phyloP scores from a whole-genome alignment of 2,888 invertebrate species.

The Eupithecia subfuscata region DNA sequence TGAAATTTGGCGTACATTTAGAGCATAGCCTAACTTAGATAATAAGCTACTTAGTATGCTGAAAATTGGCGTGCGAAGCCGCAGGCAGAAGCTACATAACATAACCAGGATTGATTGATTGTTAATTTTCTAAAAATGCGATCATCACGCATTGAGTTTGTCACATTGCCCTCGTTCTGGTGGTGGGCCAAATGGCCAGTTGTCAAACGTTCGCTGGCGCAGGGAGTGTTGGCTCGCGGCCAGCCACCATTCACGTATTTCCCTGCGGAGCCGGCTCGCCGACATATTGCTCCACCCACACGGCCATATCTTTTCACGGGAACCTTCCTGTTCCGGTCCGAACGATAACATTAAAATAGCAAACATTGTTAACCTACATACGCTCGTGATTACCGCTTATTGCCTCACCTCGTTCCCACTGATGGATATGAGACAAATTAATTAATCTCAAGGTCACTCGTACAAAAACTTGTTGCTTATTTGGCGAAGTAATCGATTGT shows the following conservation, averaged over 20 bases:
- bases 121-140: conserved; percentile 40
- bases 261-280: conserved; percentile 47
- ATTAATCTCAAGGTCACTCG: conserved; percentile 30
- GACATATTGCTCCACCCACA: conserved; percentile 57
- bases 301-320: conserved; percentile 50
- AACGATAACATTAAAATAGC: conserved; percentile 37
- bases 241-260: conserved; percentile 66
- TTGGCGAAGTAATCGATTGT: conserved; percentile 22
- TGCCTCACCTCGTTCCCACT: conserved; percentile 25
- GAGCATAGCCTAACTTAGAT: no score
- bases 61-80: no score
- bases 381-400: conserved; percentile 16
- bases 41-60: no score
- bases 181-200: conserved; percentile 63
- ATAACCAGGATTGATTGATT: not conserved
- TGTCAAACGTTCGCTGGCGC: conserved; percentile 50
- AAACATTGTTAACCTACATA: conserved; percentile 38
- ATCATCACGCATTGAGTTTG: conserved; percentile 53
- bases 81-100: no score
- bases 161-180: conserved; percentile 66
- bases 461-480: conserved; percentile 22
- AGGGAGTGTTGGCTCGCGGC: conserved; percentile 52
- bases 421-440: conserved; percentile 21
- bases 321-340: conserved; percentile 72
- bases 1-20: no score